phyloP scores from a whole-genome alignment of 2,113 vertebrate species.

The Hippocampus zosterae region DNA sequence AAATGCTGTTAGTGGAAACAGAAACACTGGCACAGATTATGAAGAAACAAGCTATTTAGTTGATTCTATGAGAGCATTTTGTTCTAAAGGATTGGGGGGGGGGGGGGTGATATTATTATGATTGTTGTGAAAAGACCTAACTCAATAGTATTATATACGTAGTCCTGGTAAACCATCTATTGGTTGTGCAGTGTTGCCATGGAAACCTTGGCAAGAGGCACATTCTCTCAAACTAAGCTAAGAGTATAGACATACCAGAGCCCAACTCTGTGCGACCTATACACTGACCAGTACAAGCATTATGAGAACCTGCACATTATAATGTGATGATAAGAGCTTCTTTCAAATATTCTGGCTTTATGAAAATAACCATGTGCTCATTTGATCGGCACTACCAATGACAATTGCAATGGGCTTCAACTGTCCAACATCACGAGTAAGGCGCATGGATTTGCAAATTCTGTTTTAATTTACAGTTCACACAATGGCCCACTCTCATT shows the following conservation, averaged over 20 bases:
- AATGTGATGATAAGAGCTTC: not conserved
- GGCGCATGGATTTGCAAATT: not conserved
- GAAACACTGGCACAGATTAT: not conserved
- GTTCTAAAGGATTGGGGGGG: not conserved
- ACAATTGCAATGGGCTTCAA: not conserved
- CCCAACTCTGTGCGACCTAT: slow-evolving; percentile 45
- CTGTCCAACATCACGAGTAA: not conserved
- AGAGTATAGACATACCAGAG: slow-evolving; percentile 43
- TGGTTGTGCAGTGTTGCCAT: slow-evolving; percentile 70
- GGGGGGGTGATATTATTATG: not conserved
- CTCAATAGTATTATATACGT: slow-evolving; percentile 24
- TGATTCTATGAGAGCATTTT: not conserved
- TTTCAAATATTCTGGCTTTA: not conserved
- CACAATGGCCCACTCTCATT: not conserved
- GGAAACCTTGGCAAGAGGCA: slow-evolving; percentile 68
- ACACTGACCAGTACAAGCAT: not conserved
- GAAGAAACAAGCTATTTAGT: not conserved
- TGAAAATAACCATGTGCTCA: not conserved
- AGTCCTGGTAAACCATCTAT: slow-evolving; percentile 53
- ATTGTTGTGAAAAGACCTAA: not conserved
- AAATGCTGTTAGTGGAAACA: not conserved
- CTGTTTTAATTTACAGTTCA: too few relatives aligned
- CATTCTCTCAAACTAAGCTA: slow-evolving; percentile 58
- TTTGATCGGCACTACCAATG: not conserved
- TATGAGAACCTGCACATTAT: not conserved